phyloP scores from a whole-genome alignment of 2,888 invertebrate species.

The Osedax fenrisi region DNA sequence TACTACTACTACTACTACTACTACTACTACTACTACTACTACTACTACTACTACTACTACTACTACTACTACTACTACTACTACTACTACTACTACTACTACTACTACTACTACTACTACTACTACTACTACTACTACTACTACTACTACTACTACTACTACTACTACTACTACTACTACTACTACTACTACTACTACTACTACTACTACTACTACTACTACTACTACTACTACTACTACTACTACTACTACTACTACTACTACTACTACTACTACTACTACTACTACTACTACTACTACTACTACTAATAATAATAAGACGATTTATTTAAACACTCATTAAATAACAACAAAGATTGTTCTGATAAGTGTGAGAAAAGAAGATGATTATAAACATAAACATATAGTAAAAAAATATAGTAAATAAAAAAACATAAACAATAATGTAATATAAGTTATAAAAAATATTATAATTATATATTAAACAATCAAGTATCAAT shows the following conservation, averaged over 20 bases:
- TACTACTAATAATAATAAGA: background rate
- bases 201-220: conserved; percentile 25
- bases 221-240: conserved; percentile 29
- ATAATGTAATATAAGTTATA: no score
- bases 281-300: conserved; percentile 15
- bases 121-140: conserved; percentile 7
- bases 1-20: background rate
- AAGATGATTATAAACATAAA: no score
- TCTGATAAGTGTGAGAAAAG: background rate
- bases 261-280: conserved; percentile 25
- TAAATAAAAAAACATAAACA: no score
- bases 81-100: conserved; percentile 4
- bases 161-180: conserved; percentile 30
- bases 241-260: conserved; percentile 30
- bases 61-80: conserved; percentile 20
- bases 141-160: conserved; percentile 19
- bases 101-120: conserved; percentile 9
- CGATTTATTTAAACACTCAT: background rate
- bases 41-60: conserved; percentile 23
- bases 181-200: conserved; percentile 28
- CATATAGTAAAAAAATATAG: no score
- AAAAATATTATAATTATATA: background rate
- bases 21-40: background rate
- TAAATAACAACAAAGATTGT: background rate
- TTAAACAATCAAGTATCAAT: no score